A percentile compares a stretch with the other conserved stretches of the same genome.
phyloP scores from a whole-genome alignment of 2,888 invertebrate genomes.

The Leptopilina myrica region DNA sequence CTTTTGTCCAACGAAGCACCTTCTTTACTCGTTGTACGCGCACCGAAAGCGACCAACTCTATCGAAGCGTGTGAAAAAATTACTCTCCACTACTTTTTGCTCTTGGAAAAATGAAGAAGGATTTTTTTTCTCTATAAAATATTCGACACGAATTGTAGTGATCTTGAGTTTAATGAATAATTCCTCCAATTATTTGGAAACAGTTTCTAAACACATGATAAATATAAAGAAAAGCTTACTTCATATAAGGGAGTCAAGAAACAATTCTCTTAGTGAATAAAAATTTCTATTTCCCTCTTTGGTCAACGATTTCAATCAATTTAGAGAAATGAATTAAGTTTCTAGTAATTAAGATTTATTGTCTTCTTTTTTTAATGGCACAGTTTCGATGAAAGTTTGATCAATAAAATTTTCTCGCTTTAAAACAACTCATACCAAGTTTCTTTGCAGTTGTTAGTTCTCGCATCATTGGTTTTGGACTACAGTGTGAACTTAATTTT shows the following conservation, averaged over 20 bases:
- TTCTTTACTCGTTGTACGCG: not conserved
- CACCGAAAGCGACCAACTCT: conserved; percentile 3
- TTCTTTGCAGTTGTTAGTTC: not conserved
- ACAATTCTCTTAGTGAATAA: no score
- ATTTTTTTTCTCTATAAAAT: no score
- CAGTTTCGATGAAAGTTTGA: not conserved
- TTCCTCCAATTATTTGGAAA: no score
- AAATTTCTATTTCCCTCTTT: no score
- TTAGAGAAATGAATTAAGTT: no score
- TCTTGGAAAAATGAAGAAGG: no score
- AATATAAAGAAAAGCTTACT: not conserved
- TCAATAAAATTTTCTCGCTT: not conserved
- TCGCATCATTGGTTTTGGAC: conserved; percentile 35
- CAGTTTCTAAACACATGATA: not conserved
- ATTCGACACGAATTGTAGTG: no score
- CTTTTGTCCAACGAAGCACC: conserved; percentile 24
- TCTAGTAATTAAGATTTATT: not conserved
- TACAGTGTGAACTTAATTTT: conserved; percentile 35
- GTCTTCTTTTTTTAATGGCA: not conserved
- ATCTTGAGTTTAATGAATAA: no score
- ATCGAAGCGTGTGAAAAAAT: conserved; percentile 7
- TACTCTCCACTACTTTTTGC: not conserved
- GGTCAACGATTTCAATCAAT: no score
- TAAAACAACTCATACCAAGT: not conserved
- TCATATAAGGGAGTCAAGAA: no score